Conservation (phyloP, 2,797 vertebrate genomes). For the Cercopithecus petaurista region DNA sequence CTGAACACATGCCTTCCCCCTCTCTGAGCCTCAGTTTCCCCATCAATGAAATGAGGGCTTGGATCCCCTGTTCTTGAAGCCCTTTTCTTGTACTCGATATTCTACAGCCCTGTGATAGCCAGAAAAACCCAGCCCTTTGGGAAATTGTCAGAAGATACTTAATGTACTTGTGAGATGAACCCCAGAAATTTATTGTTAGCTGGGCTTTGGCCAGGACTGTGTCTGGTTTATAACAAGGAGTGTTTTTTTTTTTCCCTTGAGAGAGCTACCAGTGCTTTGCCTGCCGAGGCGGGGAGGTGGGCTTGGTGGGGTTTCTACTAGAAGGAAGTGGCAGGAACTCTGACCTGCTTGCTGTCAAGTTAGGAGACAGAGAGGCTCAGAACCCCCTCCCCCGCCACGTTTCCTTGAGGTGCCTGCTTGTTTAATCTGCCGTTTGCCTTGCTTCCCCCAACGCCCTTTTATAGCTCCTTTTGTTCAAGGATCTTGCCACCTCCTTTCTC, state of each 20-base stretch:
- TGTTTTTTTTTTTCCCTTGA: not conserved
- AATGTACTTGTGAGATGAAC: conserved; percentile 52
- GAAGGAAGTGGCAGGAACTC: not conserved
- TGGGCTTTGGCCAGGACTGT: conserved; percentile 32
- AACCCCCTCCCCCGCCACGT: not conserved
- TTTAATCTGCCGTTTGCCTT: conserved; percentile 36
- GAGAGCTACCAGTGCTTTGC: not conserved
- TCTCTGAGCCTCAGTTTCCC: conserved; percentile 15
- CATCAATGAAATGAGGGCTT: not conserved
- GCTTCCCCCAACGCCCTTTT: conserved; percentile 53
- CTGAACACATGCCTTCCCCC: not conserved
- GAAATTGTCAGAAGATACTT: conserved; percentile 49
- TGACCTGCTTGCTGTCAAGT: not conserved
- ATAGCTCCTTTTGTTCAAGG: conserved; percentile 71
- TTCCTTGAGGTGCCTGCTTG: conserved; percentile 54
- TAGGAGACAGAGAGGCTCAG: not conserved
- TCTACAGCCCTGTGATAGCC: not conserved
- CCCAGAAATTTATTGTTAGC: conserved; percentile 40
- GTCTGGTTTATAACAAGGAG: conserved; percentile 59
- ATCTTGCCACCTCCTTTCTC: conserved; percentile 43
- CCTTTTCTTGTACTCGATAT: not conserved
- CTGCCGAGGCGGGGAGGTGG: not conserved
- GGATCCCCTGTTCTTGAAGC: not conserved
- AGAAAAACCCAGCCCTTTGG: conserved; percentile 20
- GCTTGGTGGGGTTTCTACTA: not conserved